Base-by-base conservation (phyloP, 2,888 invertebrate species). In the Diaperis boleti region DNA sequence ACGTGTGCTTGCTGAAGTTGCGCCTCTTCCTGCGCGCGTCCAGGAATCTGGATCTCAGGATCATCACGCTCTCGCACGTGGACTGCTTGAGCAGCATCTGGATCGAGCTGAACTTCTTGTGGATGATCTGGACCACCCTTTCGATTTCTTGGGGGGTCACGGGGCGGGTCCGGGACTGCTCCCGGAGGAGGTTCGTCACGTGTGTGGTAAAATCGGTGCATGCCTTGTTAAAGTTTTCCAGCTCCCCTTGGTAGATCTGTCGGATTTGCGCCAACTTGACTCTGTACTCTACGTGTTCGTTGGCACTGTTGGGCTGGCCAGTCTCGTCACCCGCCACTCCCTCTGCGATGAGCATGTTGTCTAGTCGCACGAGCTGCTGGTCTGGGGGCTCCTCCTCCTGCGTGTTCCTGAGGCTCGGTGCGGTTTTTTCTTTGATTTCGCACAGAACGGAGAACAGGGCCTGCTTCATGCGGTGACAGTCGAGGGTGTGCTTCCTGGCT, bases 191-290 rank as follows among this genome's bases (percentile, higher is more conserved):
- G 83, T 98, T 98, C 93, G 98, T 95, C 71, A 99, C 99, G 84
- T 99, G 99, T n/a, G 98, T 98, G 62, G 99, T 99, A 84, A 99
- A 99, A 86, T 99, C 98, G 83, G 96, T 96, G 85, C 99, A 99
- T n/a, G 98, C 98, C 88, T 98, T 98, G 85, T 99, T 98, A 80
- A 99, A 99, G 87, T 99, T 99, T 84, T 98, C 97, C 78, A 99
- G 84, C 84, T 99, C 99, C 83, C 97, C 96, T 83, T 98, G 98
- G 84, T 99, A 99, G 76, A 99, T 98, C 84, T 96, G 95, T 65
- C 99, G 88, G 81, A 99, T 99, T 85, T 99, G 98, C n/a, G 96
- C 95, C 76, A 99, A 87, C 84, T 99, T 99, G 75, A 97, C 97
- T 76, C 98, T 90, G 85, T 99, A 99, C 84, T 99, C 99, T 65